phyloP scores from a whole-genome alignment of 1,140 invertebrate genomes.

The Bombus impatiens region DNA sequence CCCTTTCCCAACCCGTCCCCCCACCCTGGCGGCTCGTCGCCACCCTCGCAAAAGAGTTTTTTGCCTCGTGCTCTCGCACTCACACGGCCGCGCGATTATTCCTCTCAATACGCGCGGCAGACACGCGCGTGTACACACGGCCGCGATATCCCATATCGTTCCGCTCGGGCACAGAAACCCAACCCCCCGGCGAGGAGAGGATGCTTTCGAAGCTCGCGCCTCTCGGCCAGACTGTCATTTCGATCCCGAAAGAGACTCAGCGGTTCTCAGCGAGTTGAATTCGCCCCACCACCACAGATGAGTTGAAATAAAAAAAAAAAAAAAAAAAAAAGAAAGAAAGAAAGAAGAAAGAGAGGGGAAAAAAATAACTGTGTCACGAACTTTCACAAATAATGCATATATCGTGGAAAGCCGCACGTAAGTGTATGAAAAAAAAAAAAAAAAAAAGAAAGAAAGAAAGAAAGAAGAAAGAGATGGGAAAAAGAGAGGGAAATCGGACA shows the following conservation, averaged over 20 bases:
- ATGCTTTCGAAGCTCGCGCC: conserved; percentile 70
- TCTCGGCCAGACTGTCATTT: conserved; percentile 71
- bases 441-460: no score
- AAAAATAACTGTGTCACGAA: no score
- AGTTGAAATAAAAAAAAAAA: neutral
- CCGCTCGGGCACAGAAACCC: conserved; percentile 53
- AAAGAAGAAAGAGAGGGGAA: neutral
- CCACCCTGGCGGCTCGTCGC: neutral
- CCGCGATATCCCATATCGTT: conserved; percentile 65
- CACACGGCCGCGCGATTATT: conserved; percentile 60
- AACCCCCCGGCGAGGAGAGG: neutral
- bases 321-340: no score
- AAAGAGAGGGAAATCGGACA: neutral
- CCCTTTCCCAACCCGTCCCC: neutral
- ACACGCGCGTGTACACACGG: conserved; percentile 44
- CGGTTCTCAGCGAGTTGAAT: conserved; percentile 60
- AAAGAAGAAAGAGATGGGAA: neutral
- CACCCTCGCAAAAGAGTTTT: conserved; percentile 72
- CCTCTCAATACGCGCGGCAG: conserved; percentile 26
- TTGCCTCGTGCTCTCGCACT: conserved; percentile 66
- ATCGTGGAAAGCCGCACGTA: no score
- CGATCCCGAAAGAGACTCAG: conserved; percentile 69
- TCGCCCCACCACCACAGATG: neutral
- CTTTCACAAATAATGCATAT: no score
- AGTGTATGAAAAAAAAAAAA: no score